phyloP scores from a whole-genome alignment of 1,140 invertebrate species.

The Lepidotrigona ventralis region DNA sequence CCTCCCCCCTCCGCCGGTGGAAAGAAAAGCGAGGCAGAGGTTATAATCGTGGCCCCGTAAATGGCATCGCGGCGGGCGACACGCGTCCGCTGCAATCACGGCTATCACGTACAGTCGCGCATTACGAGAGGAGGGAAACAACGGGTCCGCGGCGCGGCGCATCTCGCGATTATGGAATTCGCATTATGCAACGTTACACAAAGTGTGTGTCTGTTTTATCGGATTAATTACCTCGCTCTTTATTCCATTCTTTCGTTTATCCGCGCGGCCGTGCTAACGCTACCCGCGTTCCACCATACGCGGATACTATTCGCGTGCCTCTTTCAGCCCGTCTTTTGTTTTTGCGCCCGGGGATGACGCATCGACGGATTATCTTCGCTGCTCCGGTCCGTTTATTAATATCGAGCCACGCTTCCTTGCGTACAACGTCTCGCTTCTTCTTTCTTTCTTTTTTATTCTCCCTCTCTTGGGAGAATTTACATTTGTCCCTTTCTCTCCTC shows the following conservation, averaged over 20 bases:
- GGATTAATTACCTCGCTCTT: conserved; percentile 54
- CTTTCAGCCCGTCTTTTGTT: conserved; percentile 39
- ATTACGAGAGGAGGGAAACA: conserved; percentile 32
- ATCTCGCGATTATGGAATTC: conserved; percentile 55
- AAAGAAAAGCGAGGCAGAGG: not conserved
- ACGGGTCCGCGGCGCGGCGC: conserved; percentile 13
- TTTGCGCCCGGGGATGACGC: conserved; percentile 44
- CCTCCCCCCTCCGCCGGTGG: not conserved
- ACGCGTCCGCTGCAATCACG: conserved; percentile 47
- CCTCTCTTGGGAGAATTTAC: not conserved
- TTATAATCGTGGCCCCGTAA: conserved; percentile 38
- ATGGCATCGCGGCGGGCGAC: conserved; percentile 30
- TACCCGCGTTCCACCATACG: not conserved
- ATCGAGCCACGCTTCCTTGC: conserved; percentile 41
- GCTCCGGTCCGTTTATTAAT: conserved; percentile 40
- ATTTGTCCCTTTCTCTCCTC: not conserved
- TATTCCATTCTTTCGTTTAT: conserved; percentile 54
- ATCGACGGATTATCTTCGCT: conserved; percentile 49
- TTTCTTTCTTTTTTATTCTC: too few relatives aligned
- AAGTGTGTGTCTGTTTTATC: conserved; percentile 56
- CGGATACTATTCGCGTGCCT: conserved; percentile 1
- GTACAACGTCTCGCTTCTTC: not conserved
- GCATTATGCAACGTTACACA: conserved; percentile 58
- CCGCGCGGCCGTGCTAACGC: conserved; percentile 16
- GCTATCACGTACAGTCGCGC: conserved; percentile 48